These are phyloP conservation scores for Pristiophorus japonicus DNA, from an alignment of 2,113 vertebrate species.

Conservation along the genomic window DNA sequence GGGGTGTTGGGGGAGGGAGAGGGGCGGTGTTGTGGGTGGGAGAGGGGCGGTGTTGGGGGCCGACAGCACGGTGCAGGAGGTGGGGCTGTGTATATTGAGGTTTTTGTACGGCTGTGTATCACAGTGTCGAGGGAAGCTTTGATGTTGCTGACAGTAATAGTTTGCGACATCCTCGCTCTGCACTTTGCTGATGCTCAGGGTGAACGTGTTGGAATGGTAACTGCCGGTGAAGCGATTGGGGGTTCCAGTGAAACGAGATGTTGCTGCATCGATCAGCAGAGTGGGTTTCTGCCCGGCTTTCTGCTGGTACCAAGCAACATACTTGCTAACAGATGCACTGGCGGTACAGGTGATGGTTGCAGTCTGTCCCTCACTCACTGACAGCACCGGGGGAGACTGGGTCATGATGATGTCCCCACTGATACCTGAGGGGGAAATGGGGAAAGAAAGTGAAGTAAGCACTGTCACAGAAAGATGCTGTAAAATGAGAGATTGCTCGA, in stretches of 20 bases:
- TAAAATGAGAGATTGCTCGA: background rate
- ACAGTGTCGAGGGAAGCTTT: too few species aligned
- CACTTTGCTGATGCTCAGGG: constrained; percentile 20
- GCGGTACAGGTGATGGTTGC: background rate
- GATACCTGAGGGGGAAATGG: background rate
- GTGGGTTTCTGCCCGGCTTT: constrained; percentile 32
- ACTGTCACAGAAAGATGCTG: background rate
- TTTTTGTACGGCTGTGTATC: too few species aligned
- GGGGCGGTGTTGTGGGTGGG: too few species aligned
- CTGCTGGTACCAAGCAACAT: background rate
- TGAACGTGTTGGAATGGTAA: background rate
- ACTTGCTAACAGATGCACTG: constrained; percentile 27
- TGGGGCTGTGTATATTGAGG: too few species aligned
- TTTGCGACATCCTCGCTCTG: background rate
- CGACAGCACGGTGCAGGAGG: too few species aligned
- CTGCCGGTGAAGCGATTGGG: constrained; percentile 34
- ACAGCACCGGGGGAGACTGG: background rate
- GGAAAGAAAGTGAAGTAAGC: background rate
- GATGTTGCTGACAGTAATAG: background rate
- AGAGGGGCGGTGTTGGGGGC: too few species aligned
- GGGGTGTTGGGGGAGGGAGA: too few species aligned
- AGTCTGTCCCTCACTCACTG: background rate
- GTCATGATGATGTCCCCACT: background rate
- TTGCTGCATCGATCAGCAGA: background rate
- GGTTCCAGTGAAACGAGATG: constrained; percentile 9